Conservation (phyloP, 1,140 invertebrate species). For the Ooceraea biroi region DNA sequence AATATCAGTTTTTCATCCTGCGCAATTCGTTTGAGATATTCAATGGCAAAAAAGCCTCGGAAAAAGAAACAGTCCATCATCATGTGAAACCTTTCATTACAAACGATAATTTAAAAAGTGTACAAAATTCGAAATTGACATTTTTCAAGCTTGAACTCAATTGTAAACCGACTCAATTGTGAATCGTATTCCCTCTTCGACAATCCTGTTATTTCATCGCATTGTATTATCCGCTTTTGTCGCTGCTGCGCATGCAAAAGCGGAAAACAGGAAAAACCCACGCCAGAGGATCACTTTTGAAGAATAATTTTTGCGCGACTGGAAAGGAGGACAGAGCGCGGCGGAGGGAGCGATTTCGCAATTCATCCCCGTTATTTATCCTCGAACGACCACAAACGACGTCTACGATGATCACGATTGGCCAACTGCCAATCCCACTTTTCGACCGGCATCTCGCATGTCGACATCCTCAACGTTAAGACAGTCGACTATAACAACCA, state of each 20-base stretch:
- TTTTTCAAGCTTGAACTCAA: slow-evolving; percentile 39
- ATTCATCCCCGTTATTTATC: slow-evolving; percentile 60
- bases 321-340: not conserved
- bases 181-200: not conserved
- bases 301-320: slow-evolving; percentile 48
- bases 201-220: slow-evolving; percentile 39
- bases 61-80: slow-evolving; percentile 16
- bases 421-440: slow-evolving; percentile 55
- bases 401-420: slow-evolving; percentile 50
- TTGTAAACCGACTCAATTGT: not conserved
- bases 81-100: slow-evolving; percentile 23
- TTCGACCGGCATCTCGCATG: slow-evolving; percentile 40
- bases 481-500: slow-evolving; percentile 52
- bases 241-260: not conserved
- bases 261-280: slow-evolving; percentile 10
- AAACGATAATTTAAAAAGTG: slow-evolving; percentile 32
- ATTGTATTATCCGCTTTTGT: slow-evolving; percentile 26
- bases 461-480: slow-evolving; percentile 46
- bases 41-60: not conserved
- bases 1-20: slow-evolving; percentile 2
- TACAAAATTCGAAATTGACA: slow-evolving; percentile 44
- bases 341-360: slow-evolving; percentile 21
- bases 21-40: not conserved
- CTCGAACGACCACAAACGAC: slow-evolving; percentile 37
- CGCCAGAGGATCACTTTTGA: slow-evolving; percentile 38